These are phyloP conservation scores for Pyrrhosoma nymphula DNA, from an alignment of 2,888 invertebrate species.

Conservation along the genomic window DNA sequence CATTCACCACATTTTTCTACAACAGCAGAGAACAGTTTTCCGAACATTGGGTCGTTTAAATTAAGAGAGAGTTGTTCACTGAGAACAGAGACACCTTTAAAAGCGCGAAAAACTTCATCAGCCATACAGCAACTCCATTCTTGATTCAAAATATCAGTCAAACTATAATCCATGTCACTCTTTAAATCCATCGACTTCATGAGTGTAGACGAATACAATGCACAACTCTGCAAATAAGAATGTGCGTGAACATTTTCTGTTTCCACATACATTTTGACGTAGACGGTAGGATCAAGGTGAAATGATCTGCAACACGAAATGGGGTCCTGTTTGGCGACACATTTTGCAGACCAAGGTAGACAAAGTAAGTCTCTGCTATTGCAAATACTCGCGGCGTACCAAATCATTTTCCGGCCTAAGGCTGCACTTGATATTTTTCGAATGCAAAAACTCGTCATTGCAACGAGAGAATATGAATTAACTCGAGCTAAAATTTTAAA, in stretches of 20 bases:
- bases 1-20: conserved; percentile 81
- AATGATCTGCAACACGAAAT: background rate
- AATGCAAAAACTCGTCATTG: background rate
- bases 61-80: background rate
- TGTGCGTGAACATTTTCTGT: background rate
- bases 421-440: no score
- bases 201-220: background rate
- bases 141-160: background rate
- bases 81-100: background rate
- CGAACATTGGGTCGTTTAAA: background rate
- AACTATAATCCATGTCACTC: background rate
- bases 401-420: background rate
- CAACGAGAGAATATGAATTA: background rate
- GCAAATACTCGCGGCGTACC: background rate
- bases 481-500: background rate
- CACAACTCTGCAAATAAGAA: background rate
- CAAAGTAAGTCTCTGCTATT: background rate
- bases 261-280: conserved; percentile 7
- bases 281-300: background rate
- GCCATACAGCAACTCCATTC: background rate
- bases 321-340: background rate
- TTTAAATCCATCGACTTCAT: background rate
- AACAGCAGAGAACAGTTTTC: conserved; percentile 69
- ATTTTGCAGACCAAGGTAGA: background rate
- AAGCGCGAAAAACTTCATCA: background rate